These are phyloP conservation scores for Ianthella basta DNA, from an alignment of 37 sponge, comb jelly and placozoan species.

Conservation along the genomic window DNA sequence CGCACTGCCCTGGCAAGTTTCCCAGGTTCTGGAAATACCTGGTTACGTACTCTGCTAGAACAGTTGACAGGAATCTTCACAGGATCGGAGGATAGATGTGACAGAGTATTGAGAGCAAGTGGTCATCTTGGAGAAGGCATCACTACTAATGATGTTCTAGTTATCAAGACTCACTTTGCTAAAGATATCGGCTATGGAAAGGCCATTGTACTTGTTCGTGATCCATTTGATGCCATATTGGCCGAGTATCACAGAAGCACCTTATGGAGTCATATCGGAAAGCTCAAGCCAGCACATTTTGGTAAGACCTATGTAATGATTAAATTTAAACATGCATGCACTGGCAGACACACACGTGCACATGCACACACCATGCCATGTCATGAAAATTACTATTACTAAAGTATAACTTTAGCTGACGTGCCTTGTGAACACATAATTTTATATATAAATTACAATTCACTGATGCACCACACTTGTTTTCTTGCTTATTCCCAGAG, in stretches of 20 bases:
- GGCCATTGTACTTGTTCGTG: slow-evolving; percentile 3
- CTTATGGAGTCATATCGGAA: neutral
- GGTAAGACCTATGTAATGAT: no score
- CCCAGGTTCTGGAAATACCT: slow-evolving; percentile 48
- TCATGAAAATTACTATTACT: no score
- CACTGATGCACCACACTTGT: no score
- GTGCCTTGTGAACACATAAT: no score
- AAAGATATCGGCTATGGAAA: neutral
- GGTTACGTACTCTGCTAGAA: slow-evolving; percentile 30
- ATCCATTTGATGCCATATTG: slow-evolving; percentile 12
- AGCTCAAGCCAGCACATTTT: neutral
- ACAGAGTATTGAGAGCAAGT: slow-evolving; percentile 5
- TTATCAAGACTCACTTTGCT: slow-evolving; percentile 12
- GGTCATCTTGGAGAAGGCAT: slow-evolving; percentile 14
- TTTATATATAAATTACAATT: no score
- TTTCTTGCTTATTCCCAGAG: no score
- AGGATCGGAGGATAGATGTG: slow-evolving; percentile 36
- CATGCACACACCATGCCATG: no score
- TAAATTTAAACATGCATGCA: no score
- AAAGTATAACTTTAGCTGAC: no score
- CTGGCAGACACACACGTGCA: no score
- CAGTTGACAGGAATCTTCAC: slow-evolving; percentile 40
- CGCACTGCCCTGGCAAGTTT: slow-evolving; percentile 44
- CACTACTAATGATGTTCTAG: slow-evolving; percentile 16
- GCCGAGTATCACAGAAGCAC: neutral